Evolutionary conservation across 2,888 invertebrate species (phyloP).

Genomic region (Drosophila affinis): DNA sequence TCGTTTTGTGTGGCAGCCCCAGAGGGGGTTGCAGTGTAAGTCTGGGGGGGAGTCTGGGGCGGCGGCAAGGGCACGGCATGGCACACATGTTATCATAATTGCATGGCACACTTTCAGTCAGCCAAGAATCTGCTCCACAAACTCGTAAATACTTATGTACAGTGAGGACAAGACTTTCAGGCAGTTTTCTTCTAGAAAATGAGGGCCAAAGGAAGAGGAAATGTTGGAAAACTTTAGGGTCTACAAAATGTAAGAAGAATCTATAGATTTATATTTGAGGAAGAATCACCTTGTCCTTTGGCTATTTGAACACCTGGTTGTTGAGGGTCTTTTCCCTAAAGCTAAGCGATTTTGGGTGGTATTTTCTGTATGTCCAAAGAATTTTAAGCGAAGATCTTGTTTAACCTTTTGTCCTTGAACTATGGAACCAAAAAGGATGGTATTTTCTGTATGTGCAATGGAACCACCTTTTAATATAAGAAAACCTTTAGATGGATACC

Average conservation of each 20-base stretch:
- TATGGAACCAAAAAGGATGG: too few relatives aligned
- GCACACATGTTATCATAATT: slow-evolving; percentile 52
- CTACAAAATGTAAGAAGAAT: not conserved
- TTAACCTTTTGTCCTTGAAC: too few relatives aligned
- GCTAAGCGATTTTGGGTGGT: not conserved
- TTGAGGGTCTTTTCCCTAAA: not conserved
- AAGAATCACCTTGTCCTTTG: not conserved
- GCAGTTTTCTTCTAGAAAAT: not conserved
- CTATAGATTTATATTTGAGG: too few relatives aligned
- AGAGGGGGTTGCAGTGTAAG: slow-evolving; percentile 10
- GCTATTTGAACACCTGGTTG: not conserved
- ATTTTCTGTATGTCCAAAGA: not conserved
- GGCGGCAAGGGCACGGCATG: slow-evolving; percentile 17
- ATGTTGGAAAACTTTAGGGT: not conserved
- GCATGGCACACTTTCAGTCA: slow-evolving; percentile 46
- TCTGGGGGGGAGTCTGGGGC: not conserved
- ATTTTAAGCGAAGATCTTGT: too few relatives aligned
- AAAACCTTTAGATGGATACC: too few relatives aligned
- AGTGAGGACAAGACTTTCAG: not conserved
- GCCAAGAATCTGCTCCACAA: not conserved
- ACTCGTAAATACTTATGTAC: not conserved
- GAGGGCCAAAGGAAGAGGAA: not conserved
- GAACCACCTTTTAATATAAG: too few relatives aligned
- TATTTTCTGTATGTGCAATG: too few relatives aligned
- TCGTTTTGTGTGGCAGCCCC: slow-evolving; percentile 49